Evolutionary conservation across 30 jellyfish, hydroid and myxozoan genomes (phyloP).

Genomic region (Cassiopea xamachana): DNA sequence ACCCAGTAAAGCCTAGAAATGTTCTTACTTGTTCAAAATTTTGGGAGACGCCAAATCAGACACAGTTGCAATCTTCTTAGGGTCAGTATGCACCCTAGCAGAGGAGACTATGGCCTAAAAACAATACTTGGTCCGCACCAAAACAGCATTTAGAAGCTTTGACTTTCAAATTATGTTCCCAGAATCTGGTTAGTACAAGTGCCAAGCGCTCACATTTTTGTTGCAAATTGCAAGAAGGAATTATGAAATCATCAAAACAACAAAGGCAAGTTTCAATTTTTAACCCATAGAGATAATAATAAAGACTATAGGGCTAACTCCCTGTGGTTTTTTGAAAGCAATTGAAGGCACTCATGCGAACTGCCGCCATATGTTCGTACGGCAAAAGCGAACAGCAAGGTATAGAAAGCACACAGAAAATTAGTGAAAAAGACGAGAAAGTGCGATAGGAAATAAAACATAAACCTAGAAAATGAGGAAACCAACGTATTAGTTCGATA

Average conservation of each 20-base stretch:
- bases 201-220: slow-evolving; percentile 51
- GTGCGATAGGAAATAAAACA: no score
- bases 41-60: background rate
- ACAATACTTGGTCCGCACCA: slow-evolving; percentile 27
- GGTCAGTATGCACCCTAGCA: slow-evolving; percentile 51
- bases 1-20: slow-evolving; percentile 63
- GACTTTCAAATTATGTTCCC: slow-evolving; percentile 20
- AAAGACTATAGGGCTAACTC: no score
- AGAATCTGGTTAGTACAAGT: slow-evolving; percentile 20
- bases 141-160: slow-evolving; percentile 8
- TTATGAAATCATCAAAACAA: slow-evolving; percentile 57
- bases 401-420: no score
- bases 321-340: no score
- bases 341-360: no score
- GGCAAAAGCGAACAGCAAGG: no score
- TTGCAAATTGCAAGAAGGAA: slow-evolving; percentile 23
- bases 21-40: slow-evolving; percentile 29
- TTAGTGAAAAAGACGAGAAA: no score
- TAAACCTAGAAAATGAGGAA: no score
- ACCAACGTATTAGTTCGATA: no score
- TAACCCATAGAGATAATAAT: background rate
- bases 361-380: no score
- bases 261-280: slow-evolving; percentile 47
- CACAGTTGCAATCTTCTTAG: slow-evolving; percentile 29
- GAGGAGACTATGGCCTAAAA: slow-evolving; percentile 68